Percentiles rank a stretch among this genome's conserved stretches.
These are phyloP conservation scores for Caenorhabditis afra DNA, from an alignment of 2,888 invertebrate species.

Conservation along the genomic window DNA sequence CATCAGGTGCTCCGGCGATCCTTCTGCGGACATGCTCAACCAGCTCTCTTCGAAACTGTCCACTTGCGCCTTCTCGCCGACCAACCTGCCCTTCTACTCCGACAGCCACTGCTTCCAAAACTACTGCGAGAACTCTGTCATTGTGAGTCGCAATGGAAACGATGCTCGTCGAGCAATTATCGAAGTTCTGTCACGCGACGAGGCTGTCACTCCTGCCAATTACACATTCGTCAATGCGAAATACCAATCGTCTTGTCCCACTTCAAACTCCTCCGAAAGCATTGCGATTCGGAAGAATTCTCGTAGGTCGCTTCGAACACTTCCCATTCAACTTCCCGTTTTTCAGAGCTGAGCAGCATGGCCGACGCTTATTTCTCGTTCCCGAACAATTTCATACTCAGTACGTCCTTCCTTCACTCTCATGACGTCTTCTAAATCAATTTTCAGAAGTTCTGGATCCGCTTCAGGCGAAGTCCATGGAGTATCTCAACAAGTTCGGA, in stretches of 20 bases:
- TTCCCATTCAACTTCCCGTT: background rate
- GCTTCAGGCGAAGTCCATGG: conserved; percentile 43
- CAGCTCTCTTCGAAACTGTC: conserved; percentile 40
- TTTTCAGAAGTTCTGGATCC: conserved; percentile 50
- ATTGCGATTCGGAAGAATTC: conserved; percentile 16
- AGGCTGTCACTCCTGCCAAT: conserved; percentile 16
- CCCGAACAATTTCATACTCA: conserved; percentile 31
- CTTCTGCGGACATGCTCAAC: conserved; percentile 1
- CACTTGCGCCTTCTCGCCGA: conserved; percentile 28
- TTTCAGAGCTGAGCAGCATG: conserved; percentile 45
- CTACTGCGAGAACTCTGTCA: conserved; percentile 59
- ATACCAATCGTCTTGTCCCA: conserved; percentile 26
- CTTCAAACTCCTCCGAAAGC: background rate
- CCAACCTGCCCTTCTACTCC: conserved; percentile 46
- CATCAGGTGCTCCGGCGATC: conserved; percentile 27
- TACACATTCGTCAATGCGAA: conserved; percentile 42
- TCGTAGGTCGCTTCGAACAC: conserved; percentile 11
- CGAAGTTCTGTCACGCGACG: conserved; percentile 41
- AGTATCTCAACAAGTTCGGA: conserved; percentile 57
- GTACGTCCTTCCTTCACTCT: conserved; percentile 14
- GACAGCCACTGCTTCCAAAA: conserved; percentile 56
- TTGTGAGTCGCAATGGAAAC: conserved; percentile 28
- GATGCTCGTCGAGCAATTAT: conserved; percentile 28
- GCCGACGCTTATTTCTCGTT: conserved; percentile 23
- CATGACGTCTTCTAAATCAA: background rate